phyloP scores from a whole-genome alignment of 2,113 vertebrate genomes.

The Clarias batrachus region DNA sequence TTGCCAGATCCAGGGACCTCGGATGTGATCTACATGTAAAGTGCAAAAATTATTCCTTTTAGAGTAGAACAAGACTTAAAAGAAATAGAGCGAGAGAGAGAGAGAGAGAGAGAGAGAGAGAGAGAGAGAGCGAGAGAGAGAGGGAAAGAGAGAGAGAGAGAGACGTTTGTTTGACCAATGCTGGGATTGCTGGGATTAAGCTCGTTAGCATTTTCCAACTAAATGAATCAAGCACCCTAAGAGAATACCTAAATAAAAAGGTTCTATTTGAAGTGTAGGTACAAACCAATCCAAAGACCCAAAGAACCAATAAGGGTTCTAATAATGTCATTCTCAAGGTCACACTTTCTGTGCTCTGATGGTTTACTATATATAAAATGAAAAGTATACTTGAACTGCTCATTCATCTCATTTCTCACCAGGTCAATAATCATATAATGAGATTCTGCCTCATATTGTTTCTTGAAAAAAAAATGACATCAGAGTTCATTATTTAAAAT shows the following conservation, averaged over 20 bases:
- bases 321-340: not conserved
- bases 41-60: not conserved
- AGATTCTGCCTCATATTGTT: not conserved
- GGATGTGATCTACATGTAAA: constrained; percentile 6
- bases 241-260: not conserved
- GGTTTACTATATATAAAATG: not conserved
- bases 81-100: not conserved
- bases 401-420: not conserved
- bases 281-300: not conserved
- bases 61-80: not conserved
- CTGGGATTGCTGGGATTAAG: not conserved
- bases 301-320: not conserved
- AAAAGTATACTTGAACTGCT: not conserved
- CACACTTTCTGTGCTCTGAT: not conserved
- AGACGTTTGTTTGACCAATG: not conserved
- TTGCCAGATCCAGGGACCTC: not conserved
- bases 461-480: not conserved
- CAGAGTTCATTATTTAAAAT: not conserved
- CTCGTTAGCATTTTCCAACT: no score
- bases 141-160: not conserved
- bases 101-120: not conserved
- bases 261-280: not conserved
- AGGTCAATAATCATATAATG: not conserved
- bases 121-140: not conserved
- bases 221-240: not conserved